Evolutionary conservation across 1,140 invertebrate species (phyloP).

Genomic region (Dendrolimus punctatus): DNA sequence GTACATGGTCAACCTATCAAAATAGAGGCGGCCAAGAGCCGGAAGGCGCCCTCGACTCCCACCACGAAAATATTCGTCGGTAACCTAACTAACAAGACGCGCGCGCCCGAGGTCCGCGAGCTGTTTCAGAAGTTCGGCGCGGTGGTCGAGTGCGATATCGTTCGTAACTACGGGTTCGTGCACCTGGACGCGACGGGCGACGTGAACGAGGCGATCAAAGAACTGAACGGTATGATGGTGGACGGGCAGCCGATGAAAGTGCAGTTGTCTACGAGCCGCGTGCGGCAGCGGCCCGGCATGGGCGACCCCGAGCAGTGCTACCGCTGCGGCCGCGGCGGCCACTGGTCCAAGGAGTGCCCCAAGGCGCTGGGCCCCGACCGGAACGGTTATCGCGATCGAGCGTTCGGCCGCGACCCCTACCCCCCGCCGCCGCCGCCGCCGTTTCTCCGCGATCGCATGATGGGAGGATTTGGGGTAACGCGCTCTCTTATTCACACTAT

Average conservation of each 20-base stretch:
- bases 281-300: slow-evolving; percentile 94
- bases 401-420: slow-evolving; percentile 88
- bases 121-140: slow-evolving; percentile 91
- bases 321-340: slow-evolving; percentile 92
- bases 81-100: slow-evolving; percentile 91
- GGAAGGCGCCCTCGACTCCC: slow-evolving; percentile 86
- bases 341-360: slow-evolving; percentile 96
- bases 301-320: slow-evolving; percentile 95
- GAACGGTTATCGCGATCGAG: slow-evolving; percentile 85
- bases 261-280: slow-evolving; percentile 91
- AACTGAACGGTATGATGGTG: slow-evolving; percentile 87
- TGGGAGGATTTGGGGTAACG: slow-evolving; percentile 88
- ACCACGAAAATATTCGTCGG: slow-evolving; percentile 93
- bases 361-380: slow-evolving; percentile 82
- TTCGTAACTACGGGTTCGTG: slow-evolving; percentile 93
- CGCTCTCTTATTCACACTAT: slow-evolving; percentile 38
- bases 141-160: slow-evolving; percentile 92
- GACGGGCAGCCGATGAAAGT: slow-evolving; percentile 92
- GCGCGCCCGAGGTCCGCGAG: slow-evolving; percentile 88
- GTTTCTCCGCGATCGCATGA: slow-evolving; percentile 88
- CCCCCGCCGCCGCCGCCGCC: slow-evolving; percentile 88
- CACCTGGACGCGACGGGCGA: slow-evolving; percentile 88
- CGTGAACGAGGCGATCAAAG: slow-evolving; percentile 89
- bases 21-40: slow-evolving; percentile 91
- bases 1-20: slow-evolving; percentile 92